Conservation (phyloP, 2,888 invertebrate species). For the Sepioteuthis lessoniana region DNA sequence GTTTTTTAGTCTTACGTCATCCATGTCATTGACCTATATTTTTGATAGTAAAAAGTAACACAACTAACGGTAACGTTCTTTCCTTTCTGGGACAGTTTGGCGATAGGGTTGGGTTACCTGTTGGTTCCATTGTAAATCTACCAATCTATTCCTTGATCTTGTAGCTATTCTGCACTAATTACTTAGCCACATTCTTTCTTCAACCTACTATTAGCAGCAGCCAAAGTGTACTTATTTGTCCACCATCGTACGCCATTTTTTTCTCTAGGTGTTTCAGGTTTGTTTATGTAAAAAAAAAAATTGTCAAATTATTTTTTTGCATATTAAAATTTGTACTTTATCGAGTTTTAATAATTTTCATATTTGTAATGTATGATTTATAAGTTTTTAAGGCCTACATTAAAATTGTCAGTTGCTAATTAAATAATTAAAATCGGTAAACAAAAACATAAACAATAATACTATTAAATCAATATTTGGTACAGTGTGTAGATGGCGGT, state of each 20-base stretch:
- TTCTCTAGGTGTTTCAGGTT: background rate
- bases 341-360: too few relatives aligned
- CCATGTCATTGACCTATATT: slow-evolving; percentile 1
- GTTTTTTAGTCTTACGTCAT: background rate
- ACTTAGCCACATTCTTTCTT: background rate
- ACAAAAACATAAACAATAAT: too few relatives aligned
- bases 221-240: background rate
- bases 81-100: background rate
- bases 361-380: too few relatives aligned
- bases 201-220: background rate
- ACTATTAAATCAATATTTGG: too few relatives aligned
- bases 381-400: too few relatives aligned
- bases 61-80: background rate
- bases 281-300: background rate
- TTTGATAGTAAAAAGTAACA: background rate
- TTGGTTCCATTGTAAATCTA: too few relatives aligned
- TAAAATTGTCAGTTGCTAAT: too few relatives aligned
- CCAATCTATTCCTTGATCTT: background rate
- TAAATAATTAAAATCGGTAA: too few relatives aligned
- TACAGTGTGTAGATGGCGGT: too few relatives aligned
- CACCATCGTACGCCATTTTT: background rate
- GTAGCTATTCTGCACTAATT: background rate
- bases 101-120: background rate
- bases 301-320: too few relatives aligned
- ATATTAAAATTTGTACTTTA: too few relatives aligned